Percentiles rank a stretch among this genome's conserved stretches.
phyloP scores from a whole-genome alignment of 2,113 vertebrate species.

The Lanius collurio region DNA sequence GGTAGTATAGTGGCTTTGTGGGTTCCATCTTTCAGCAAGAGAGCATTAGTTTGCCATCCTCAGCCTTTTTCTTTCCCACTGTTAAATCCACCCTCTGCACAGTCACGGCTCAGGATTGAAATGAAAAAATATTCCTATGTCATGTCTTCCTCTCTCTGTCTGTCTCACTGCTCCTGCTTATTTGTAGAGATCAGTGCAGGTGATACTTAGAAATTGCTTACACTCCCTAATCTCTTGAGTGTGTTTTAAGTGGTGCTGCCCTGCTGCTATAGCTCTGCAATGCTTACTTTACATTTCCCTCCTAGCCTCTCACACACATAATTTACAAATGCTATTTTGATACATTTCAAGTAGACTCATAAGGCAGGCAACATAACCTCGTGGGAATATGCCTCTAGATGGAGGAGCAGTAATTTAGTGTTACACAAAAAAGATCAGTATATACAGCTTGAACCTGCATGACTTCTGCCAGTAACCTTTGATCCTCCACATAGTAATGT shows the following conservation, averaged over 20 bases:
- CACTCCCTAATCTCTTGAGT: not conserved
- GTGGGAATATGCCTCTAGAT: not conserved
- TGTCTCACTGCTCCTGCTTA: not conserved
- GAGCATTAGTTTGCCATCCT: not conserved
- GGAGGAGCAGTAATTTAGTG: not conserved
- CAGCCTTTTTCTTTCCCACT: not conserved
- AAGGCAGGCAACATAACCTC: not conserved
- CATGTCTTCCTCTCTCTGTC: not conserved
- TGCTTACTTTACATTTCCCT: not conserved
- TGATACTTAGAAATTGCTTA: not conserved
- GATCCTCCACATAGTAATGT: fast-evolving
- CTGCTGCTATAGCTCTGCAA: not conserved
- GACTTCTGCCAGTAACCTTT: not conserved
- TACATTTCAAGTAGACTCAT: not conserved
- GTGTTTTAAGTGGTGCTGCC: not conserved
- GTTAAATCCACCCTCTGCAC: not conserved
- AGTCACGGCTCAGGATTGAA: not conserved
- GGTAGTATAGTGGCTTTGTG: not conserved
- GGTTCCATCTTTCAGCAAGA: not conserved
- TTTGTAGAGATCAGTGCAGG: not conserved
- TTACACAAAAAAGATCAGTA: not conserved
- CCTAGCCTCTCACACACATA: not conserved
- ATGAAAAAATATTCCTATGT: not conserved
- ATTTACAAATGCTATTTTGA: not conserved
- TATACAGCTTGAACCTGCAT: not conserved